Evolutionary conservation across 2,113 vertebrate genomes (phyloP).

Genomic region (Channa argus): DNA sequence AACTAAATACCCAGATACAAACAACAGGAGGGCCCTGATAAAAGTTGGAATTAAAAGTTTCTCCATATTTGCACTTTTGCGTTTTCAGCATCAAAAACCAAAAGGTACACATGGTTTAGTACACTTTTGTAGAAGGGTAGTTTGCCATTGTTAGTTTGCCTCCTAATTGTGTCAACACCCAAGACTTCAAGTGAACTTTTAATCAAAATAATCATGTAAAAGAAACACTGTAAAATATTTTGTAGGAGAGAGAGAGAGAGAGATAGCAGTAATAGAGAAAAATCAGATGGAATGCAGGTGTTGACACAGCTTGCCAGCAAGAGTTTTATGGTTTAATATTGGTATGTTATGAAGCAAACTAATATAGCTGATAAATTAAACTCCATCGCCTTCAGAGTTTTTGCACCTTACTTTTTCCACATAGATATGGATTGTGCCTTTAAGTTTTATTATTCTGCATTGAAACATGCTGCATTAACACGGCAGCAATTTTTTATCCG

Average conservation of each 20-base stretch:
- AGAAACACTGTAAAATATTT: too few species aligned
- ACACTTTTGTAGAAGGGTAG: too few species aligned
- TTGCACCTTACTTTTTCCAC: neutral
- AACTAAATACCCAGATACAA: too few species aligned
- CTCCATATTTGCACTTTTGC: neutral
- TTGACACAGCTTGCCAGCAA: neutral
- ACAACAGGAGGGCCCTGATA: neutral
- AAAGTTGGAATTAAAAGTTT: neutral
- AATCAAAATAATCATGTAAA: too few species aligned
- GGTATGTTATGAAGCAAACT: neutral
- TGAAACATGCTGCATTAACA: neutral
- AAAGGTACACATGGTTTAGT: too few species aligned
- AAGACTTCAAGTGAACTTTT: too few species aligned
- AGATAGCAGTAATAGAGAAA: too few species aligned
- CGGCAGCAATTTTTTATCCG: neutral
- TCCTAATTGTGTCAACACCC: too few species aligned
- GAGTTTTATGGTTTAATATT: neutral
- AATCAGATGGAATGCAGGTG: too few species aligned
- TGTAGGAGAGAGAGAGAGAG: too few species aligned
- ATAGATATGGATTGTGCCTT: slow-evolving; percentile 1
- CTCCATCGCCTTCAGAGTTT: neutral
- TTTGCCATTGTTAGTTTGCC: too few species aligned
- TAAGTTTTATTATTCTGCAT: neutral
- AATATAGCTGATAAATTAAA: neutral
- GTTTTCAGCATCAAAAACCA: neutral